Base-by-base conservation (phyloP, 2,113 vertebrate genomes). In the Anguilla rostrata region DNA sequence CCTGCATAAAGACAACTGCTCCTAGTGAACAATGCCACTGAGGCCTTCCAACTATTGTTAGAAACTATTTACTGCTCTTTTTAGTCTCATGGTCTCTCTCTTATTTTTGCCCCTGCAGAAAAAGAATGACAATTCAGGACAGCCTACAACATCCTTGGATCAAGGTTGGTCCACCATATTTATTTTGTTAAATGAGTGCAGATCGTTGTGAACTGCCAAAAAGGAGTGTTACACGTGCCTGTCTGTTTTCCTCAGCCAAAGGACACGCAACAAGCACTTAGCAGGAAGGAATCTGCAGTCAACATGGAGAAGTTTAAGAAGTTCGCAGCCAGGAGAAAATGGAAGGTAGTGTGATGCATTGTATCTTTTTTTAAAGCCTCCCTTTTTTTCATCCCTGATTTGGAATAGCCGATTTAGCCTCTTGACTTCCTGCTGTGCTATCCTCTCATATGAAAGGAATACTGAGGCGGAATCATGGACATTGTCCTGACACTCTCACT, bases 301-400 rank as follows among this genome's bases (percentile, higher is more conserved):
- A 99, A 99, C 92, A 99, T 99, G 98, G 98, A 99, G 82, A 99
- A 99, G 92, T 99, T 99, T 90, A 99, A 99, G 89, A 99, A 98
- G 94, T 99, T 99, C 83, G 97, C 98, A 87, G 98, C 98, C 85
- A 94, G 98, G 84, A 96, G 97, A 85, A 99, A 99, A 91, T 99
- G 98, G 98, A 99, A 99, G 95, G 98, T 99, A 94, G 89, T n/a
- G 83, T 92, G 86, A 88, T 79, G 86, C 4, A 83, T 56, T 85
- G 49, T 12, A 34, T 2, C 71, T 20, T 82, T 16, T 34, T 39
- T 39, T 53, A 11, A 12, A 53, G 2, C 14, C 29, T 0, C 0
- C 20, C 0, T 40, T 49, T 14, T 49, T 40, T 71, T 84, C 71
- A 43, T 88, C 4, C 9, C 5, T 22, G 60, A 66, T 26, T 66